phyloP scores from a whole-genome alignment of 2,113 vertebrate genomes.

The Oncorhynchus tshawytscha region DNA sequence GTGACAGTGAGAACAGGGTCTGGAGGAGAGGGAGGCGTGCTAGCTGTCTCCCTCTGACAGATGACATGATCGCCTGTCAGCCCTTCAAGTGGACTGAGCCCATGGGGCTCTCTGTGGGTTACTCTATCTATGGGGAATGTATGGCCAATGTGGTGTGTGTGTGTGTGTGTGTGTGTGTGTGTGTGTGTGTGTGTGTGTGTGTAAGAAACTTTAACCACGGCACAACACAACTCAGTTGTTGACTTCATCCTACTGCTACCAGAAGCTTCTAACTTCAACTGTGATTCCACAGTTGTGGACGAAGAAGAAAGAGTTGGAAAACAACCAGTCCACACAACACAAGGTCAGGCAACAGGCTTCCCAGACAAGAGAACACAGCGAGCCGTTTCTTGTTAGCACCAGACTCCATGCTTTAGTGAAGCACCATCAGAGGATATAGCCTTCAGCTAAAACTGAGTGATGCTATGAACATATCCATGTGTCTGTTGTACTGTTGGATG shows the following conservation, averaged over 20 bases:
- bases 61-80: conserved; percentile 68
- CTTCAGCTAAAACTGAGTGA: conserved; percentile 57
- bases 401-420: conserved; percentile 36
- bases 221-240: conserved; percentile 14
- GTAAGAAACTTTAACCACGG: conserved; percentile 1
- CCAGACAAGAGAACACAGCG: conserved; percentile 23
- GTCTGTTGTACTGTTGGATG: conserved; percentile 40
- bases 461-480: neutral
- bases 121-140: neutral
- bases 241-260: too few species aligned
- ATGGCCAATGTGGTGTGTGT: neutral
- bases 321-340: conserved; percentile 48
- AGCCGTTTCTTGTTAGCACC: conserved; percentile 34
- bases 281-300: neutral
- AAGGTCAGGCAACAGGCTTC: conserved; percentile 35
- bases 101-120: conserved; percentile 16
- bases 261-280: neutral
- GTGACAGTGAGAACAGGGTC: conserved; percentile 78
- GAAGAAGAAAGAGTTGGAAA: conserved; percentile 6
- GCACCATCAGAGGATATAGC: conserved; percentile 51
- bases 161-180: too few species aligned
- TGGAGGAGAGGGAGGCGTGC: conserved; percentile 81
- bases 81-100: conserved; percentile 20
- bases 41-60: conserved; percentile 83
- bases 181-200: neutral